Percentiles rank a stretch among this genome's conserved stretches.
Evolutionary conservation across 2,113 vertebrate genomes (phyloP).

Genomic region (Prionailurus bengalensis): DNA sequence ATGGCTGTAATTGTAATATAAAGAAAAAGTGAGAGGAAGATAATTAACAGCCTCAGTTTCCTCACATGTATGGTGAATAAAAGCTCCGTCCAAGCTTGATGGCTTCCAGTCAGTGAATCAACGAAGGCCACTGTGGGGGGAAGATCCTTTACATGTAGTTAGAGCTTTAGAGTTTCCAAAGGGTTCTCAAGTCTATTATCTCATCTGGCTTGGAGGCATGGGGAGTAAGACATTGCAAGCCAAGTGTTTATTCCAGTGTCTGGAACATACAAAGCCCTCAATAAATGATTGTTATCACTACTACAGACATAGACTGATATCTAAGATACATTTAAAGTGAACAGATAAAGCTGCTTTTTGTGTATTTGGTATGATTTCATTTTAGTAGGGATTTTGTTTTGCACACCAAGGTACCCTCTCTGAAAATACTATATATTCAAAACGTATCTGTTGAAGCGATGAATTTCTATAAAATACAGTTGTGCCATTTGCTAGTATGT

Average conservation of each 20-base stretch:
- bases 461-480: constrained; percentile 4
- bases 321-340: not conserved
- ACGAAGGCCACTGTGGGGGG: not conserved
- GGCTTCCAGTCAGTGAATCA: not conserved
- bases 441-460: not conserved
- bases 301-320: not conserved
- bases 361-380: not conserved
- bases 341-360: constrained; percentile 6
- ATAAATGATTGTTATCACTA: not conserved
- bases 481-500: not conserved
- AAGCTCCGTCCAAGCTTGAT: not conserved
- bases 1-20: not conserved
- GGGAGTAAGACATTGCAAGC: not conserved
- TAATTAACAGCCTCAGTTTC: not conserved
- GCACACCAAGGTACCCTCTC: not conserved
- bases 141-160: not conserved
- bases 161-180: not conserved
- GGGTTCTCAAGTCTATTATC: not conserved
- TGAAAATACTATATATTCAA: not conserved
- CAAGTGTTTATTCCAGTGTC: not conserved
- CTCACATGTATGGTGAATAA: not conserved
- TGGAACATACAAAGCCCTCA: not conserved
- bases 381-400: constrained; percentile 24
- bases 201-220: not conserved
- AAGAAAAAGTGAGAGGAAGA: not conserved